phyloP scores from a whole-genome alignment of 2,888 invertebrate genomes.

The Azorinus chamasolen region DNA sequence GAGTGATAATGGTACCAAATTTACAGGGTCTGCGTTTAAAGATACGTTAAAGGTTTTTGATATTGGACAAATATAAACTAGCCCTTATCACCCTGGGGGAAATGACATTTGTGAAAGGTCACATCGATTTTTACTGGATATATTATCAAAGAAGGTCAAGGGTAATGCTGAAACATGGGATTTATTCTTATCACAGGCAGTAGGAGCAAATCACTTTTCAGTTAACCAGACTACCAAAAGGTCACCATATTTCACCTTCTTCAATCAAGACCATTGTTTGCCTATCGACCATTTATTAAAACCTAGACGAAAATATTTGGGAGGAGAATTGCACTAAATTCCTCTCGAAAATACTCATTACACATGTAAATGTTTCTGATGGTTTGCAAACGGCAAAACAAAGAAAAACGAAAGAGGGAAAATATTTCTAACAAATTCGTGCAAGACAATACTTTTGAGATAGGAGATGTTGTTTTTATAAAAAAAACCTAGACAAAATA shows the following conservation, averaged over 20 bases:
- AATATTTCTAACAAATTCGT: background rate
- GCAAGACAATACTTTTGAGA: slow-evolving; percentile 1
- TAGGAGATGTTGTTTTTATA: slow-evolving; percentile 13
- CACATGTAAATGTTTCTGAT: too few relatives aligned
- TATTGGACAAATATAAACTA: slow-evolving; percentile 12
- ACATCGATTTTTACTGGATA: slow-evolving; percentile 21
- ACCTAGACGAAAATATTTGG: slow-evolving; percentile 7
- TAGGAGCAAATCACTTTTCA: slow-evolving; percentile 15
- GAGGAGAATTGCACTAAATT: slow-evolving; percentile 10
- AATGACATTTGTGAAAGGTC: slow-evolving; percentile 13
- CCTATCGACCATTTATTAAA: slow-evolving; percentile 11
- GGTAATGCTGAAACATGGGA: slow-evolving; percentile 12
- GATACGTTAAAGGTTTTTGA: slow-evolving; percentile 19
- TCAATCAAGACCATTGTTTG: slow-evolving; percentile 4
- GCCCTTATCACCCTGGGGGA: slow-evolving; percentile 12
- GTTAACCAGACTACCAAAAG: slow-evolving; percentile 10
- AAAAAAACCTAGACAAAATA: slow-evolving; percentile 8
- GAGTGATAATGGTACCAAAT: slow-evolving; percentile 21
- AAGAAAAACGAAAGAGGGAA: too few relatives aligned
- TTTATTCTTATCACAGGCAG: slow-evolving; percentile 1
- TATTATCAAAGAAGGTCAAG: slow-evolving; percentile 13
- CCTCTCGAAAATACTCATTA: too few relatives aligned
- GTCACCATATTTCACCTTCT: slow-evolving; percentile 4
- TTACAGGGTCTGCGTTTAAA: slow-evolving; percentile 1
- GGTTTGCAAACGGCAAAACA: too few relatives aligned